Conservation (phyloP, 2,113 vertebrate species). For the Drymodes brunneopygia region DNA sequence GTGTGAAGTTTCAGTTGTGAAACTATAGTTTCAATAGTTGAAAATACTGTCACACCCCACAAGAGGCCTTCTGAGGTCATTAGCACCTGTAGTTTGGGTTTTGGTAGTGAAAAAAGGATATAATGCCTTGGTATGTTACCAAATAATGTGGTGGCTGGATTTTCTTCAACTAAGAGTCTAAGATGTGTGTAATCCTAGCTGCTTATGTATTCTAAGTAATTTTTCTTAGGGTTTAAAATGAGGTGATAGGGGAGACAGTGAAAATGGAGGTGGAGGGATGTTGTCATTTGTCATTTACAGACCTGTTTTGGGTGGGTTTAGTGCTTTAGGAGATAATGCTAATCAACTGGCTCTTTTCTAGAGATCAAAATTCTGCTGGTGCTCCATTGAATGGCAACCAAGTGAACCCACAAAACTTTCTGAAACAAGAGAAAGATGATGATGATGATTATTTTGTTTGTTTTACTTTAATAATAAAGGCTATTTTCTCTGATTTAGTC, state of each 20-base stretch:
- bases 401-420: neutral
- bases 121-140: neutral
- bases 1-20: neutral
- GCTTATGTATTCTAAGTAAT: neutral
- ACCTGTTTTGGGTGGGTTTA: neutral
- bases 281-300: neutral
- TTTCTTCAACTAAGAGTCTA: neutral
- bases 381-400: neutral
- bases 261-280: neutral
- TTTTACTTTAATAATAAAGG: neutral
- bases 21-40: neutral
- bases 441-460: neutral
- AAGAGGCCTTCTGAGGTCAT: neutral
- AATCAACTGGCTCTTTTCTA: neutral
- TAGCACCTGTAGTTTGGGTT: neutral
- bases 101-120: neutral
- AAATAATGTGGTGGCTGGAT: neutral
- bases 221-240: neutral
- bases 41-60: neutral
- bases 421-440: neutral
- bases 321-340: neutral
- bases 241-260: neutral
- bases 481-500: neutral
- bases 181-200: neutral
- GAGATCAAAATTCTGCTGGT: neutral